Conservation (phyloP, 2,888 invertebrate genomes). For the Eupithecia abbreviata region DNA sequence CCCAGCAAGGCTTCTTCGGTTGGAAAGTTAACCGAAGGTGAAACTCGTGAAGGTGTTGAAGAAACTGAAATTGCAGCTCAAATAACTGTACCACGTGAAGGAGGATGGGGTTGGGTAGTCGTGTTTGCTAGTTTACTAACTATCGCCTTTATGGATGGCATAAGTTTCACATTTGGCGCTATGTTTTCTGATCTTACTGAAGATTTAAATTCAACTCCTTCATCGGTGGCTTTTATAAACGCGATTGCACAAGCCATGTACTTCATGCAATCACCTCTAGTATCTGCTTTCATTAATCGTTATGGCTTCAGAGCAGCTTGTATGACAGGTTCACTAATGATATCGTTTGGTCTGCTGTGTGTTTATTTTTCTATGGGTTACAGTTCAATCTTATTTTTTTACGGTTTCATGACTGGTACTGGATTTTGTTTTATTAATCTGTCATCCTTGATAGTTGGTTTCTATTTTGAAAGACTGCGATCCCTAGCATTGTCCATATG, state of each 20-base stretch:
- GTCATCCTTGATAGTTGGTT: constrained; percentile 70
- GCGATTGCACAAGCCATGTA: constrained; percentile 72
- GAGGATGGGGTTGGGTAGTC: constrained; percentile 78
- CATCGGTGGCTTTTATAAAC: constrained; percentile 66
- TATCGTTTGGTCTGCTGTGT: constrained; percentile 61
- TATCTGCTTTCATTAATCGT: constrained; percentile 74
- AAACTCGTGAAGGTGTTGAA: constrained; percentile 63
- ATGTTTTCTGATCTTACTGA: constrained; percentile 61
- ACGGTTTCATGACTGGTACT: constrained; percentile 66
- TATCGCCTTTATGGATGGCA: constrained; percentile 69
- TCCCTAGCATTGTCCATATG: constrained; percentile 68
- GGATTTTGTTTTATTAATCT: constrained; percentile 72
- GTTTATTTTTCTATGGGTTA: constrained; percentile 65
- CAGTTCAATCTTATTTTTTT: constrained; percentile 61
- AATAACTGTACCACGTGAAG: constrained; percentile 71
- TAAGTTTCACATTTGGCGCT: constrained; percentile 72
- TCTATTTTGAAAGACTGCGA: constrained; percentile 75
- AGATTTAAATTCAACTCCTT: constrained; percentile 60
- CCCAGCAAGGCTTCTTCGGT: not conserved
- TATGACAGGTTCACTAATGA: constrained; percentile 70
- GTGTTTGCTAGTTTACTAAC: constrained; percentile 61
- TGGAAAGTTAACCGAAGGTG: constrained; percentile 34
- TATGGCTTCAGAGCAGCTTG: constrained; percentile 73
- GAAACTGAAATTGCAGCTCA: constrained; percentile 78
- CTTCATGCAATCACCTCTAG: constrained; percentile 66